These are phyloP conservation scores for Dysidea cf. avara DNA, from an alignment of 37 sponge, comb jelly and placozoan genomes.

Conservation along the genomic window DNA sequence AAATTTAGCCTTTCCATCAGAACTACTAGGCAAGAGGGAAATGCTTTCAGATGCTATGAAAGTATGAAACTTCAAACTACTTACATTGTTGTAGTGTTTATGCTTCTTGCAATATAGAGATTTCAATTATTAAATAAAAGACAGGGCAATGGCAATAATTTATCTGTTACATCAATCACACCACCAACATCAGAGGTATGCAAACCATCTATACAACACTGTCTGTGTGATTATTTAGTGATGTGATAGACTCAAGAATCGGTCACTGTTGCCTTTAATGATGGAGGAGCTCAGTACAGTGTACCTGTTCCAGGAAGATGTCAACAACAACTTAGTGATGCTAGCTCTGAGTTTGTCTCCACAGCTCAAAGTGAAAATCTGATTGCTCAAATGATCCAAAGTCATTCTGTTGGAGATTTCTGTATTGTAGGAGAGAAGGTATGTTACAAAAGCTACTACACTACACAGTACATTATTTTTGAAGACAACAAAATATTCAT, in stretches of 20 bases:
- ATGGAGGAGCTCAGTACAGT: too few species aligned
- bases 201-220: too few species aligned
- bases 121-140: too few species aligned
- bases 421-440: conserved; percentile 78
- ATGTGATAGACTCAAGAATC: too few species aligned
- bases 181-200: too few species aligned
- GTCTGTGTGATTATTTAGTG: too few species aligned
- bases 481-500: neutral
- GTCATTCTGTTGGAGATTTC: conserved; percentile 68
- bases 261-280: too few species aligned
- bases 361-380: conserved; percentile 19
- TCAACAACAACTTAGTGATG: neutral
- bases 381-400: conserved; percentile 63
- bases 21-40: conserved; percentile 3
- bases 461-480: too few species aligned
- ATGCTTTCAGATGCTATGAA: conserved; percentile 33
- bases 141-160: too few species aligned
- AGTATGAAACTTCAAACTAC: conserved; percentile 17
- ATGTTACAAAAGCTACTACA: too few species aligned
- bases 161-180: too few species aligned
- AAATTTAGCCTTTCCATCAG: conserved; percentile 33
- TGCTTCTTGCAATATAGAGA: neutral
- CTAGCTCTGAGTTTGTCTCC: conserved; percentile 16
- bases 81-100: neutral
- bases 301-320: neutral